Evolutionary conservation across 2,888 invertebrate genomes (phyloP).

Genomic region (Pterobdella sp.): DNA sequence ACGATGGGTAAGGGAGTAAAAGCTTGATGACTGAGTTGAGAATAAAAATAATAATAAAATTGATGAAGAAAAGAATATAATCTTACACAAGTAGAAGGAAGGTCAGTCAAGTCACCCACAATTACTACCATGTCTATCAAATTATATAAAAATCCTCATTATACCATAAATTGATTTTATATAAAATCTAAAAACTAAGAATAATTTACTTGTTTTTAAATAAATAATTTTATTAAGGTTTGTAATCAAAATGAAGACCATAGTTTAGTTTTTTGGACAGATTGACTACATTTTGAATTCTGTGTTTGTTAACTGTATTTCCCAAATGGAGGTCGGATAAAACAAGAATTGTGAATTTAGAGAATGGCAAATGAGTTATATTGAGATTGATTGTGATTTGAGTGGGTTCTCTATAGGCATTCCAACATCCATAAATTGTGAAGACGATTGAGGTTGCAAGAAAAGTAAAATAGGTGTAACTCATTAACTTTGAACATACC

Average conservation of each 20-base stretch:
- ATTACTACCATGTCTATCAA: slow-evolving; percentile 1
- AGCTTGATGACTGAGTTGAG: too few relatives aligned
- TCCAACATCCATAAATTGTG: background rate
- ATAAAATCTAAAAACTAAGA: too few relatives aligned
- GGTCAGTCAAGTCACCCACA: slow-evolving; percentile 2
- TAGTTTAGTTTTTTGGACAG: background rate
- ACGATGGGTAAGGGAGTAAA: too few relatives aligned
- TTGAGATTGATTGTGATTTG: background rate
- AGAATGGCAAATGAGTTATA: background rate
- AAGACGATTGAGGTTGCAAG: background rate
- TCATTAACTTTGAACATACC: background rate
- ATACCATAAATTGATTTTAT: too few relatives aligned
- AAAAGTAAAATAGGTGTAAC: background rate
- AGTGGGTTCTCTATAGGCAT: background rate
- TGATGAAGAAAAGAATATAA: too few relatives aligned
- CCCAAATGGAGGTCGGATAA: background rate
- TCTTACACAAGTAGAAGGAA: background rate
- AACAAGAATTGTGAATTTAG: background rate
- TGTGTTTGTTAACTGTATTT: background rate
- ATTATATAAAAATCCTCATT: too few relatives aligned
- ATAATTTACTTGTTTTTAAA: too few relatives aligned
- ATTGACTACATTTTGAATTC: background rate
- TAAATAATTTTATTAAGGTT: too few relatives aligned
- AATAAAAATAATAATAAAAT: too few relatives aligned
- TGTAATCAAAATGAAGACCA: too few relatives aligned